Evolutionary conservation across 2,888 invertebrate genomes (phyloP).

Genomic region (Papilio demoleus): DNA sequence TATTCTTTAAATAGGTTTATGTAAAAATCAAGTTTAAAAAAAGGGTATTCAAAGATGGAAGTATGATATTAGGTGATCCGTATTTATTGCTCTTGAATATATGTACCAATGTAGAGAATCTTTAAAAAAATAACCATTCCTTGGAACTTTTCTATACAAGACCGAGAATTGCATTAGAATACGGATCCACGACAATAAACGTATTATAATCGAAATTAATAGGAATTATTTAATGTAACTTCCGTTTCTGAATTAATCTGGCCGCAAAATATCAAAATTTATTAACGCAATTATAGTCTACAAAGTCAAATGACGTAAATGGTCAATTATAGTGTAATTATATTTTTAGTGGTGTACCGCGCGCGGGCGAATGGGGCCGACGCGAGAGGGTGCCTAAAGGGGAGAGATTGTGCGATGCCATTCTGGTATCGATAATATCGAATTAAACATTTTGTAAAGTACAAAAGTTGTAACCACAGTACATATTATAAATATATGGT

Average conservation of each 20-base stretch:
- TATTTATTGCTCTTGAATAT: no score
- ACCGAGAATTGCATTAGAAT: no score
- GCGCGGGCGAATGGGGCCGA: not conserved
- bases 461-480: not conserved
- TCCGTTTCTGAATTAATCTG: conserved; percentile 3
- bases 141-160: no score
- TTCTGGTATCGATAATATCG: conserved; percentile 16
- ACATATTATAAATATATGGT: not conserved
- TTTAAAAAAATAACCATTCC: no score
- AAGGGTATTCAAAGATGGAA: no score
- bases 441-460: conserved; percentile 7
- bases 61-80: no score
- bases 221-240: no score
- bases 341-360: conserved; percentile 45
- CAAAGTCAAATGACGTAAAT: conserved; percentile 61
- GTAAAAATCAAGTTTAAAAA: no score
- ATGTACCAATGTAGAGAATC: no score
- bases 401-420: conserved; percentile 13
- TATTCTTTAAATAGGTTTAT: no score
- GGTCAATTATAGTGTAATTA: conserved; percentile 62
- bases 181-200: no score
- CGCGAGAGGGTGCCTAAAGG: conserved; percentile 42
- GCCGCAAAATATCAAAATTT: conserved; percentile 24
- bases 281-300: conserved; percentile 43
- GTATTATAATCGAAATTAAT: not conserved